phyloP scores from a whole-genome alignment of 1,140 invertebrate genomes.

The Diorhabda carinulata region DNA sequence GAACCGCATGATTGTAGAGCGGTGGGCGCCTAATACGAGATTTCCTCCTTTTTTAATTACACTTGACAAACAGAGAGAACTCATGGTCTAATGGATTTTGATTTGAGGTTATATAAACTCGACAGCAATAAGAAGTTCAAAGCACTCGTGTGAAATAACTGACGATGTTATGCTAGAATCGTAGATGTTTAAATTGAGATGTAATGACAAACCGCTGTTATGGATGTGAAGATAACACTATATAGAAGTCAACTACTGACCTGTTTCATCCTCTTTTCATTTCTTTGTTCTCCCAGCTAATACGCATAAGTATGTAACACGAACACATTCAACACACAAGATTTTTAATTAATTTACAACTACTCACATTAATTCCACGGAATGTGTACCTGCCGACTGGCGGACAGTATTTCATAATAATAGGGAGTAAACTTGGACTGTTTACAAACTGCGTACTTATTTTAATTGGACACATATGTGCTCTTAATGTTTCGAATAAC shows the following conservation, averaged over 20 bases:
- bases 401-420: conserved; percentile 9
- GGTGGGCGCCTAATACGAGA: background rate
- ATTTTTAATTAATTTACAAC: background rate
- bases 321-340: background rate
- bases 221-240: too few relatives aligned
- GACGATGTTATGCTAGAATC: too few relatives aligned
- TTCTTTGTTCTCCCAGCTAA: too few relatives aligned
- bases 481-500: conserved; percentile 1
- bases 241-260: too few relatives aligned
- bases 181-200: too few relatives aligned
- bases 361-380: background rate
- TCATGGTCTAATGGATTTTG: background rate
- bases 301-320: too few relatives aligned
- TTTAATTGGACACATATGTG: conserved; percentile 11
- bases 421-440: background rate
- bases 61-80: background rate
- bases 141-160: background rate
- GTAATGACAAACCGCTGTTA: too few relatives aligned
- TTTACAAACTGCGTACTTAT: background rate
- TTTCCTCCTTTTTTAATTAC: background rate
- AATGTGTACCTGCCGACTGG: background rate
- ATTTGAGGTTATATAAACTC: background rate
- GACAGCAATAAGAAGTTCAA: background rate
- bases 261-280: too few relatives aligned
- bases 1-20: background rate